A percentile compares a stretch with the other conserved stretches of the same genome.
phyloP scores from a whole-genome alignment of 2,888 invertebrate species.

The Nycteola revayana region DNA sequence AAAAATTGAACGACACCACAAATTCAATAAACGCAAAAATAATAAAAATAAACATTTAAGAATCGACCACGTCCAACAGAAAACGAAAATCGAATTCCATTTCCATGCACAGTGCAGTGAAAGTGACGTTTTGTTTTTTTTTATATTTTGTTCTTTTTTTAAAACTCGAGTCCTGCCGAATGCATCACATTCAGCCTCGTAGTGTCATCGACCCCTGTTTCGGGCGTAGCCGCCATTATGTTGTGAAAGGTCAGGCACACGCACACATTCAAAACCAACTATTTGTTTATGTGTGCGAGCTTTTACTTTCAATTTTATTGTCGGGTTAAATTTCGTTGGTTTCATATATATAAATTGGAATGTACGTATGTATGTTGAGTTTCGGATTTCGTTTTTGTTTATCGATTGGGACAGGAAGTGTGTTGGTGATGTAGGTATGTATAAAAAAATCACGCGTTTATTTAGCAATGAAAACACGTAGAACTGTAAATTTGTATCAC shows the following conservation, averaged over 20 bases:
- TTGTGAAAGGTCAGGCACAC: constrained; percentile 77
- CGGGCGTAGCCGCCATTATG: constrained; percentile 65
- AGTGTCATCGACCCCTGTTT: constrained; percentile 69
- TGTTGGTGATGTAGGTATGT: background rate
- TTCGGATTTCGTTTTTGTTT: constrained; percentile 12
- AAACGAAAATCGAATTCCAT: constrained; percentile 31
- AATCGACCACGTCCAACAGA: constrained; percentile 11
- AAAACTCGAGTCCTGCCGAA: constrained; percentile 59
- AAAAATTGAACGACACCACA: too few relatives aligned
- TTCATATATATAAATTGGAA: constrained; percentile 28
- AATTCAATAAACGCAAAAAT: background rate
- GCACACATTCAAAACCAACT: constrained; percentile 35
- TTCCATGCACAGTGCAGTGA: constrained; percentile 54
- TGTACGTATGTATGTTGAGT: background rate
- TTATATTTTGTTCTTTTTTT: constrained; percentile 16
- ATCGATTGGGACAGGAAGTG: constrained; percentile 1
- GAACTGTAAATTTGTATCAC: too few relatives aligned
- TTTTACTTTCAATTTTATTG: constrained; percentile 68
- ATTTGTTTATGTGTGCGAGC: constrained; percentile 46
- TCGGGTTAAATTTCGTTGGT: constrained; percentile 31
- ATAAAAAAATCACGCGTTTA: too few relatives aligned
- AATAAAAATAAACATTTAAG: constrained; percentile 5
- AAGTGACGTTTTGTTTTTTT: constrained; percentile 58
- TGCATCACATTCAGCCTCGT: constrained; percentile 66
- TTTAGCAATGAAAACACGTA: too few relatives aligned